Percentiles rank a stretch among this genome's conserved stretches.
Evolutionary conservation across 1,140 invertebrate genomes (phyloP).

Genomic region (Wasmannia auropunctata): DNA sequence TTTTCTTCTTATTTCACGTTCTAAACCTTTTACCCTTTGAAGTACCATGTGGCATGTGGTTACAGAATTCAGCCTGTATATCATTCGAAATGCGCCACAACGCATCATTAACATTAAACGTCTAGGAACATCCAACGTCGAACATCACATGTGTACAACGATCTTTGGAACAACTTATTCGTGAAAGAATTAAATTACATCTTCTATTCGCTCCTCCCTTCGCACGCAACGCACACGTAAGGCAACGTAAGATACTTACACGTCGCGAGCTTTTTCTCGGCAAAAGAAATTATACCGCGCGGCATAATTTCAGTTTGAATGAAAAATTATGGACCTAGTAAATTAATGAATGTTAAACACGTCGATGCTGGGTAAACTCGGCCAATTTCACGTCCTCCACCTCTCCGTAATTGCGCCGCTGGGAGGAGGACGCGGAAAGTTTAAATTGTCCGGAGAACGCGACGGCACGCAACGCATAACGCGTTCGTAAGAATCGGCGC

Average conservation of each 20-base stretch:
- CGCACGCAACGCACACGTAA: too few relatives aligned
- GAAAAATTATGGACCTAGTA: slow-evolving; percentile 28
- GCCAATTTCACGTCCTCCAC: neutral
- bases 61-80: neutral
- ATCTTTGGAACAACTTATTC: neutral
- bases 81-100: neutral
- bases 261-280: neutral
- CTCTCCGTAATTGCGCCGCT: neutral
- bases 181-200: neutral
- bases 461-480: slow-evolving; percentile 25
- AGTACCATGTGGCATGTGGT: neutral
- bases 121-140: neutral
- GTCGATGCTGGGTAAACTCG: neutral
- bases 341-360: slow-evolving; percentile 40
- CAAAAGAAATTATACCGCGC: neutral
- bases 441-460: slow-evolving; percentile 3
- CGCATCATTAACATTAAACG: neutral
- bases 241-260: too few relatives aligned
- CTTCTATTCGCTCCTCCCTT: too few relatives aligned
- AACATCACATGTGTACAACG: neutral
- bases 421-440: neutral
- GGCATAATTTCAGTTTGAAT: slow-evolving; percentile 26
- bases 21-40: neutral
- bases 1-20: neutral
- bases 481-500: slow-evolving; percentile 23